Evolutionary conservation across 2,797 vertebrate genomes (phyloP).

Genomic region (Spinus olivaceus): DNA sequence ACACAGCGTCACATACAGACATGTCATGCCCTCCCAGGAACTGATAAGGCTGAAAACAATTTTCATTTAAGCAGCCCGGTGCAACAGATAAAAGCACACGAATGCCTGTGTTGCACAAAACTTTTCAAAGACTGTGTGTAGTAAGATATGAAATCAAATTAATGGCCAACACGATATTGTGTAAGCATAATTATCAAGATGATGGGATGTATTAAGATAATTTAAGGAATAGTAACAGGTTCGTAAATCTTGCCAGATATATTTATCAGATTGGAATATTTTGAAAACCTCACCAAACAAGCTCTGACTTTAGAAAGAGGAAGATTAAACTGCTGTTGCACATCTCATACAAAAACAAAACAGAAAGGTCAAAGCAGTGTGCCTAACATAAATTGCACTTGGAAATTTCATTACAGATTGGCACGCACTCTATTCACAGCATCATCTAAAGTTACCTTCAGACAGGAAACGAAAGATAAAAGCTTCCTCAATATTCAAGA

Average conservation of each 20-base stretch:
- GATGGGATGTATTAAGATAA: constrained; percentile 41
- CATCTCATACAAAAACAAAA: constrained; percentile 51
- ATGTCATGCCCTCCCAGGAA: not conserved
- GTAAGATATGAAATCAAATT: constrained; percentile 46
- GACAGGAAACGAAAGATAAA: constrained; percentile 19
- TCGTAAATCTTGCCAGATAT: constrained; percentile 44
- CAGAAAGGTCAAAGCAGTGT: constrained; percentile 34
- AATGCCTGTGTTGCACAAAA: constrained; percentile 23
- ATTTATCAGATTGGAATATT: constrained; percentile 43
- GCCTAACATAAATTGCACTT: constrained; percentile 32
- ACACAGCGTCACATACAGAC: not conserved
- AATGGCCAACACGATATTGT: constrained; percentile 39
- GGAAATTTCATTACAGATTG: constrained; percentile 43
- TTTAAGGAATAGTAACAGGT: constrained; percentile 36
- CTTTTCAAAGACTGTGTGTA: not conserved
- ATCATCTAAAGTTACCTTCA: constrained; percentile 20
- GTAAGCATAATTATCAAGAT: constrained; percentile 53
- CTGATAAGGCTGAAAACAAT: not conserved
- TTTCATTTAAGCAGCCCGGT: not conserved
- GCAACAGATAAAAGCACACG: constrained; percentile 4
- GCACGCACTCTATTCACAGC: not conserved
- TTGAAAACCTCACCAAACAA: constrained; percentile 43
- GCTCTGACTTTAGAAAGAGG: constrained; percentile 47
- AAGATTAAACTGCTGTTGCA: constrained; percentile 35
- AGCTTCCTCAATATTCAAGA: constrained; percentile 16